A percentile compares a stretch with the other conserved stretches of the same genome.
Evolutionary conservation across 1,140 invertebrate species (phyloP).

Genomic region (Harlomillsia oculata): DNA sequence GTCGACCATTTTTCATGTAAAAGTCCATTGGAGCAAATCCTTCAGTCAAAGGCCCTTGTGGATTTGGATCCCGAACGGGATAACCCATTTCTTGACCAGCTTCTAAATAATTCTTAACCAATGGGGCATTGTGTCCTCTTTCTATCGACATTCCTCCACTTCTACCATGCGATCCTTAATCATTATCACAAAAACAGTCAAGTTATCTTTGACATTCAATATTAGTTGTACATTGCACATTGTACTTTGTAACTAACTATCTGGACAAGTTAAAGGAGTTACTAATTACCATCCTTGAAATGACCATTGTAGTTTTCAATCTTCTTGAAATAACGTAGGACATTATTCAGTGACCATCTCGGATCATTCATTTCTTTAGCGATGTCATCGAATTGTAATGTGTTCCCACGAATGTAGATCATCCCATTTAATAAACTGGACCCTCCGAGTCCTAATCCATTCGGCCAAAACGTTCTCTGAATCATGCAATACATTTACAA

Average conservation of each 20-base stretch:
- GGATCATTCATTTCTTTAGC: slow-evolving; percentile 1
- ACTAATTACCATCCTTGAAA: neutral
- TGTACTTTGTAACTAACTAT: no score
- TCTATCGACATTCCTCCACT: slow-evolving; percentile 3
- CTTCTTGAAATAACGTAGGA: slow-evolving; percentile 3
- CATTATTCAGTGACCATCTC: slow-evolving; percentile 2
- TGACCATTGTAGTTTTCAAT: slow-evolving; percentile 13
- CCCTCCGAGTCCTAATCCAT: slow-evolving; percentile 12
- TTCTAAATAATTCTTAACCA: neutral
- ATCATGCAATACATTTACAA: neutral
- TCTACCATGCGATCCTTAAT: slow-evolving; percentile 1
- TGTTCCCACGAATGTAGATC: slow-evolving; percentile 37
- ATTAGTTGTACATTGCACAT: no score
- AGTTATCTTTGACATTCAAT: no score
- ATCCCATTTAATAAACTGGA: slow-evolving; percentile 7
- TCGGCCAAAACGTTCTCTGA: slow-evolving; percentile 4
- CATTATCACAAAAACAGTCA: no score
- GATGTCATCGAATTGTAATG: slow-evolving; percentile 8
- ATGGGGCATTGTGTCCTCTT: neutral
- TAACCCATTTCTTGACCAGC: slow-evolving; percentile 11
- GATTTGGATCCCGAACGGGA: slow-evolving; percentile 6
- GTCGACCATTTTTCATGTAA: neutral
- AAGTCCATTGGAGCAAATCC: slow-evolving; percentile 7
- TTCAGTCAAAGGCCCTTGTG: slow-evolving; percentile 5
- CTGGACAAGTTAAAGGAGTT: neutral